Conservation (phyloP, 2,797 vertebrate species). For the Varecia variegata region DNA sequence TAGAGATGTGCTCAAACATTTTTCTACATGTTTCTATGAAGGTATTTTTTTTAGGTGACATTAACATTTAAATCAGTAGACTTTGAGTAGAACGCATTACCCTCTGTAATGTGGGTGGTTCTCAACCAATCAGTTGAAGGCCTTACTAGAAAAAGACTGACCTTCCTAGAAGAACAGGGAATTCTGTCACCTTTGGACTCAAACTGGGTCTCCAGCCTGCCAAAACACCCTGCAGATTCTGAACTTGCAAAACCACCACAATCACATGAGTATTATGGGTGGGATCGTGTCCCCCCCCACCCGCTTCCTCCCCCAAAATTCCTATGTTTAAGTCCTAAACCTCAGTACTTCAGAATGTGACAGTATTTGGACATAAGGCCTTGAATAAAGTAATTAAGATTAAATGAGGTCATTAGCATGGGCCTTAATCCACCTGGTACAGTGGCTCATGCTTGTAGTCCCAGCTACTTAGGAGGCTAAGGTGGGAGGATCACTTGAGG, state of each 20-base stretch:
- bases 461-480: not conserved
- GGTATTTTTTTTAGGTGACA: not conserved
- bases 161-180: not conserved
- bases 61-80: not conserved
- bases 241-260: not conserved
- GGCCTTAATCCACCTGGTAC: not conserved
- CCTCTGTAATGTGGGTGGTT: not conserved
- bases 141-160: not conserved
- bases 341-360: not conserved
- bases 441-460: not conserved
- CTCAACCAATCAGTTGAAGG: not conserved
- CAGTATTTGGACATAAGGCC: not conserved
- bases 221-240: not conserved
- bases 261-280: not conserved
- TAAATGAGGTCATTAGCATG: not conserved
- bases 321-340: not conserved
- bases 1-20: not conserved
- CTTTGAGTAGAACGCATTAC: not conserved
- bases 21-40: not conserved
- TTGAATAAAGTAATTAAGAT: not conserved
- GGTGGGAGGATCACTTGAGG: not conserved
- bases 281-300: not conserved
- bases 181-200: not conserved
- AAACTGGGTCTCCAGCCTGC: not conserved
- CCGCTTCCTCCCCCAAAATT: not conserved